Percentiles rank a stretch among this genome's conserved stretches.
phyloP scores from a whole-genome alignment of 2,113 vertebrate genomes.

The Gavia stellata region DNA sequence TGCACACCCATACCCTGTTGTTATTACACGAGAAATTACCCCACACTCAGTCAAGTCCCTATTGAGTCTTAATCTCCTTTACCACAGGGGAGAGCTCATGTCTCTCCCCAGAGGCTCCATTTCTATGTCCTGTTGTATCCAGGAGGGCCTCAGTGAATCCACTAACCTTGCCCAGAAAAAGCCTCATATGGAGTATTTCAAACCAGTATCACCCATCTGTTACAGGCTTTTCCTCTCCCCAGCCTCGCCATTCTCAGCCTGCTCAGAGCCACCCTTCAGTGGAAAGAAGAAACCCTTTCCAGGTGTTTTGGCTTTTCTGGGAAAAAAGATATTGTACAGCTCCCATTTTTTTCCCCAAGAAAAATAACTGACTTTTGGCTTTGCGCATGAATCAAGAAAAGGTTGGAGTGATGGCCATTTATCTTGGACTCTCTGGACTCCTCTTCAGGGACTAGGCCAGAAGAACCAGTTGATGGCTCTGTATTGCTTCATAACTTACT shows the following conservation, averaged over 20 bases:
- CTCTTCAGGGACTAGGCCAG: neutral
- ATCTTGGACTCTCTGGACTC: neutral
- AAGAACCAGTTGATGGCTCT: neutral
- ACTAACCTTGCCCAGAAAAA: neutral
- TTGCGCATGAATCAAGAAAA: neutral
- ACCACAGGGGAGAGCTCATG: neutral
- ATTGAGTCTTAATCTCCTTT: neutral
- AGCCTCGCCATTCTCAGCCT: neutral
- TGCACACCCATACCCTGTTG: neutral
- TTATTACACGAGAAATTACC: neutral
- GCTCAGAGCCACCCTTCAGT: neutral
- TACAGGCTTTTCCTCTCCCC: neutral
- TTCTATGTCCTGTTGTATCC: neutral
- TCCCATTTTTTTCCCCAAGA: fast-evolving
- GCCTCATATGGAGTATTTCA: neutral
- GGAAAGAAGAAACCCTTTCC: neutral
- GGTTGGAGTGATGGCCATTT: neutral
- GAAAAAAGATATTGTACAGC: neutral
- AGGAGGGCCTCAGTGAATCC: neutral
- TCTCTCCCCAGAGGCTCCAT: neutral
- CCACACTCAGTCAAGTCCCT: neutral
- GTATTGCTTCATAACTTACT: neutral
- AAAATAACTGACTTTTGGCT: neutral
- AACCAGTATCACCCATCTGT: neutral
- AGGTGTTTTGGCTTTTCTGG: neutral